These are phyloP conservation scores for Chiloscyllium punctatum DNA, from an alignment of 2,797 vertebrate species.

Conservation along the genomic window DNA sequence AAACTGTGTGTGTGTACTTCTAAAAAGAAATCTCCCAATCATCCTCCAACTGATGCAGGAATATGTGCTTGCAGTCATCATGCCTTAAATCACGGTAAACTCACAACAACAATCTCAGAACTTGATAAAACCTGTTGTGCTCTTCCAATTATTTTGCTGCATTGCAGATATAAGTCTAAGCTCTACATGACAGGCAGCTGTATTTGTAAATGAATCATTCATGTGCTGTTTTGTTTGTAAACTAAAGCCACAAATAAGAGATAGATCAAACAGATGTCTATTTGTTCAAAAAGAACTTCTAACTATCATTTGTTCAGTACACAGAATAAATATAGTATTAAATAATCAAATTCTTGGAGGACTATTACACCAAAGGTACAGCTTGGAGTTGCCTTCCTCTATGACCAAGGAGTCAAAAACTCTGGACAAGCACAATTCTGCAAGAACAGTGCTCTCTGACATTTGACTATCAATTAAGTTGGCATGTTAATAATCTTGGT, in stretches of 20 bases:
- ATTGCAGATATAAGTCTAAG: slow-evolving; percentile 27
- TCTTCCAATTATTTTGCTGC: slow-evolving; percentile 26
- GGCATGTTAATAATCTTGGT: background rate
- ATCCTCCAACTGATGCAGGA: background rate
- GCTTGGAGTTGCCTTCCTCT: background rate
- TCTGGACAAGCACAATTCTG: background rate
- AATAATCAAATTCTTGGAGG: background rate
- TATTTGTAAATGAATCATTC: slow-evolving; percentile 4
- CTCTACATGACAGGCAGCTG: background rate
- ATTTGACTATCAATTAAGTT: background rate
- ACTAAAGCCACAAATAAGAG: background rate
- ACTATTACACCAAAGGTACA: background rate
- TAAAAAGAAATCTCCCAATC: background rate
- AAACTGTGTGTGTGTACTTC: background rate
- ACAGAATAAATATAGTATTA: background rate
- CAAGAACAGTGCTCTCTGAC: background rate
- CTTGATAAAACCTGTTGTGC: background rate
- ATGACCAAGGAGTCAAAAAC: background rate
- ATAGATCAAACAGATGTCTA: background rate
- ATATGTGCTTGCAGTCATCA: background rate
- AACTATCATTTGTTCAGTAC: background rate
- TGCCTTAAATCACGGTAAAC: background rate
- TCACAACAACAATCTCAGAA: background rate
- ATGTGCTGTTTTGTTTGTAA: background rate
- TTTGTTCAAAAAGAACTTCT: background rate